Conservation (phyloP, 2,888 invertebrate species). For the Hoplodrina ambigua region DNA sequence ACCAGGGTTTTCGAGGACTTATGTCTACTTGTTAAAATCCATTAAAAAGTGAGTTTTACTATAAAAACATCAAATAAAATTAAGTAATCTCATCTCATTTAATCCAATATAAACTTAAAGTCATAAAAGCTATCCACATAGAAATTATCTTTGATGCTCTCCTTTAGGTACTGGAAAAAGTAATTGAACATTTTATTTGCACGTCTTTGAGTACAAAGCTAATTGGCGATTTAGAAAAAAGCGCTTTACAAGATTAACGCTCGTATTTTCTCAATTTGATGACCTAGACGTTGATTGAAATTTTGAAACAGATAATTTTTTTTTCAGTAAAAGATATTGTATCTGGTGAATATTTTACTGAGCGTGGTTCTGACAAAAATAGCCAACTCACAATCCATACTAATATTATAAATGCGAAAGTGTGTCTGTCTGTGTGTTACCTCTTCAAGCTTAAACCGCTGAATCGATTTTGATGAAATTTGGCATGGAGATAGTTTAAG, state of each 20-base stretch:
- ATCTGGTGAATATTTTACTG: no score
- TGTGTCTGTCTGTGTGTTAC: no score
- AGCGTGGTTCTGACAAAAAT: no score
- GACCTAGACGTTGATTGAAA: neutral
- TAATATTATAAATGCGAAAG: no score
- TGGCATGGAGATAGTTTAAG: no score
- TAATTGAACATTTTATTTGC: slow-evolving; percentile 41
- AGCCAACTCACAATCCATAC: no score
- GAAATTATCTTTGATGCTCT: slow-evolving; percentile 12
- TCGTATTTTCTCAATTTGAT: neutral
- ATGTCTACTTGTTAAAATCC: no score
- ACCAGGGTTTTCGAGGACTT: no score
- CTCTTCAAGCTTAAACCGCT: no score
- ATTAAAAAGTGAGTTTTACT: neutral
- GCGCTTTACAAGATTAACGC: neutral
- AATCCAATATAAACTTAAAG: slow-evolving; percentile 13
- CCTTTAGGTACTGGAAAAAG: slow-evolving; percentile 19
- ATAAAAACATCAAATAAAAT: slow-evolving; percentile 9
- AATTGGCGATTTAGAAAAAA: slow-evolving; percentile 9
- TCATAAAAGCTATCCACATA: slow-evolving; percentile 10
- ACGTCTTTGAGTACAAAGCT: slow-evolving; percentile 14
- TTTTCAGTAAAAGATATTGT: neutral
- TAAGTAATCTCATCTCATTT: slow-evolving; percentile 6
- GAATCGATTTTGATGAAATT: no score
- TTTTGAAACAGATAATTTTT: neutral